These are phyloP conservation scores for Mobula hypostoma DNA, from an alignment of 2,113 vertebrate species.

Conservation along the genomic window DNA sequence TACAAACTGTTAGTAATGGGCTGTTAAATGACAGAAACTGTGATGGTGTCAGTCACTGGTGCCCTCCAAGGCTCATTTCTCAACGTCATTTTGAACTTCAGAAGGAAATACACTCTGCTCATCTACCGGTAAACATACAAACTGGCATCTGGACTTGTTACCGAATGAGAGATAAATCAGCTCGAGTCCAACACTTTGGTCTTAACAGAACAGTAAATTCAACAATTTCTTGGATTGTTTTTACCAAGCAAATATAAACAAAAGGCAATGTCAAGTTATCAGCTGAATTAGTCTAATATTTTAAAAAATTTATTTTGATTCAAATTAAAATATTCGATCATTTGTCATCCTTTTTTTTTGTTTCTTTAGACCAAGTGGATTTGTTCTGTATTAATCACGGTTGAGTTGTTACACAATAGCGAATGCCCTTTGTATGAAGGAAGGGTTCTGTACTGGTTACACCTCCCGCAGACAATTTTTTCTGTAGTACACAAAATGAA, in stretches of 20 bases:
- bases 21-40: neutral
- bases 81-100: neutral
- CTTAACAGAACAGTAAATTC: neutral
- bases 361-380: too few relatives aligned
- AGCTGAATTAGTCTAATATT: neutral
- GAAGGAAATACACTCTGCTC: neutral
- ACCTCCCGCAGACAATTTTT: too few relatives aligned
- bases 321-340: too few relatives aligned
- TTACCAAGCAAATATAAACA: neutral
- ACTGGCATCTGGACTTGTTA: neutral
- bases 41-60: neutral
- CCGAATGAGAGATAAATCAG: neutral
- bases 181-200: neutral
- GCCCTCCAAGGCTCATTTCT: neutral
- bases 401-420: too few relatives aligned
- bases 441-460: too few relatives aligned
- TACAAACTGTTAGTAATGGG: neutral
- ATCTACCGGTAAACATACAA: neutral
- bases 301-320: too few relatives aligned
- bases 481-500: too few relatives aligned
- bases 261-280: neutral
- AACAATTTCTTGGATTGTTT: neutral
- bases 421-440: too few relatives aligned
- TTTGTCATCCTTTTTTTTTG: too few relatives aligned
- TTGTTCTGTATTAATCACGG: too few relatives aligned